These are phyloP conservation scores for Formica exsecta DNA, from an alignment of 1,140 invertebrate species.

Conservation along the genomic window DNA sequence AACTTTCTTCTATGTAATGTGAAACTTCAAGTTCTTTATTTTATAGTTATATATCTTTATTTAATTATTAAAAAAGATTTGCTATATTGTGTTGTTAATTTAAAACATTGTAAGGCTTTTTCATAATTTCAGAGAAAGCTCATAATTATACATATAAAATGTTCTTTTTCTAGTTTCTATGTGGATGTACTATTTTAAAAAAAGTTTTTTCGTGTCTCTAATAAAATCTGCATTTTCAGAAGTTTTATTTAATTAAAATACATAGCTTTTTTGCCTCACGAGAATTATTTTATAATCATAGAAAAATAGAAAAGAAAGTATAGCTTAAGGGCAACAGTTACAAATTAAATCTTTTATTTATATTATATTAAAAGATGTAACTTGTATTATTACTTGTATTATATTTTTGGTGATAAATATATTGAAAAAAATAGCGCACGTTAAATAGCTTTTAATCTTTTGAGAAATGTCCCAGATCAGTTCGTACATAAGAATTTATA, in stretches of 20 bases:
- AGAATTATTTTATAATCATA: not conserved
- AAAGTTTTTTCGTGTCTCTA: slow-evolving; percentile 16
- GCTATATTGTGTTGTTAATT: not conserved
- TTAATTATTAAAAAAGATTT: slow-evolving; percentile 1
- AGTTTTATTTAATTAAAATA: slow-evolving; percentile 10
- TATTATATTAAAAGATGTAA: not conserved
- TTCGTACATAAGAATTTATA: not conserved
- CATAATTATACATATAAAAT: slow-evolving; percentile 2
- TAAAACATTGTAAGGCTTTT: not conserved
- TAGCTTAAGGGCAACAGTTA: not conserved
- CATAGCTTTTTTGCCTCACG: not conserved
- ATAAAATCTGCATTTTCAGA: slow-evolving; percentile 2
- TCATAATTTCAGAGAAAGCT: slow-evolving; percentile 11
- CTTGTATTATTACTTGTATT: not conserved
- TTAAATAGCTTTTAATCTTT: not conserved
- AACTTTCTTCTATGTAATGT: not conserved
- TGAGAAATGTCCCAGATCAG: not conserved
- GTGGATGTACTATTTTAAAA: not conserved
- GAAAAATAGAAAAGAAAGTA: not conserved
- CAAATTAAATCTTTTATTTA: not conserved
- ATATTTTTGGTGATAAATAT: not conserved
- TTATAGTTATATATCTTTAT: too few species aligned
- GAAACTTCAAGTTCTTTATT: slow-evolving; percentile 3
- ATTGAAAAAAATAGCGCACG: not conserved
- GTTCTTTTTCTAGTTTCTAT: not conserved